phyloP scores from a whole-genome alignment of 2,888 invertebrate genomes.

The Axea sp. region DNA sequence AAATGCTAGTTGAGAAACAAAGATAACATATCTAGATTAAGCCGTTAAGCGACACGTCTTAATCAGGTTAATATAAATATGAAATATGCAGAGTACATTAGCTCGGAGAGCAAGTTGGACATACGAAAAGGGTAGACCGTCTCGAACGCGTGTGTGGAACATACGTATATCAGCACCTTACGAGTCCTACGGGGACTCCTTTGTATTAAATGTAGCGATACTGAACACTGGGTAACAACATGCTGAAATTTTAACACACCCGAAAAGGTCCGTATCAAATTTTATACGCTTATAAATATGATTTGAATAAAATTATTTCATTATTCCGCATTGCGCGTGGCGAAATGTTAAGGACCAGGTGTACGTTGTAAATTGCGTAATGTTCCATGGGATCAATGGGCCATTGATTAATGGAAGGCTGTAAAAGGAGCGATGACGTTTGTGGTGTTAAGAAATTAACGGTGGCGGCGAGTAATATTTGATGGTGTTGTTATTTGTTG shows the following conservation, averaged over 20 bases:
- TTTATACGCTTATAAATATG: no score
- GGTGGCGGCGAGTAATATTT: no score
- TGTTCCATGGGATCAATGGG: no score
- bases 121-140: conserved; percentile 72
- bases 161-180: conserved; percentile 77
- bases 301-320: no score
- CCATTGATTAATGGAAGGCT: no score
- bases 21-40: conserved; percentile 79
- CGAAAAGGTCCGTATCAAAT: no score
- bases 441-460: no score
- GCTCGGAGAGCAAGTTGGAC: conserved; percentile 66
- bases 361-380: no score
- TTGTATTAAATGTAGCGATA: conserved; percentile 78
- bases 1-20: conserved; percentile 79
- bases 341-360: no score
- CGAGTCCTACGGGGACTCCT: conserved; percentile 78
- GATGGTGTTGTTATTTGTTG: no score
- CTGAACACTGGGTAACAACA: conserved; percentile 77
- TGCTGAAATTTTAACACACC: conserved; percentile 76
- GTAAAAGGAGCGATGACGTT: no score
- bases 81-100: conserved; percentile 78
- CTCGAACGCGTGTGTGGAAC: conserved; percentile 70
- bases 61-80: conserved; percentile 80
- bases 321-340: no score
- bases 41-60: conserved; percentile 77